A percentile compares a stretch with the other conserved stretches of the same genome.
Evolutionary conservation across 2,888 invertebrate species (phyloP).

Genomic region (Tipula lateralis): DNA sequence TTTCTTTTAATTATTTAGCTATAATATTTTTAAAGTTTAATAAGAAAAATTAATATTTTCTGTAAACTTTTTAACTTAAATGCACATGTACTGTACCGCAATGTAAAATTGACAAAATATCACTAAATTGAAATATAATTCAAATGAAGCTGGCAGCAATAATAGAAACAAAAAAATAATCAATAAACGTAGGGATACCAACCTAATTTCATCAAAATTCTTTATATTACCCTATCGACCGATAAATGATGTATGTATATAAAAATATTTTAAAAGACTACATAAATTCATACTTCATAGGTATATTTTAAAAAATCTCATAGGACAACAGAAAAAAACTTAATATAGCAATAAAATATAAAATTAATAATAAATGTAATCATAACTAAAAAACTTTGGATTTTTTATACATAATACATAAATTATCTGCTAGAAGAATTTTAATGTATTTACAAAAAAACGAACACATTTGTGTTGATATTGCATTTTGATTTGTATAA

Average conservation of each 20-base stretch:
- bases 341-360: not conserved
- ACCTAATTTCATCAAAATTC: not conserved
- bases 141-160: not conserved
- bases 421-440: not conserved
- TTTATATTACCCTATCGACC: not conserved
- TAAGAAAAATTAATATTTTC: conserved; percentile 13
- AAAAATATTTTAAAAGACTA: not conserved
- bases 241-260: not conserved
- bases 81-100: conserved; percentile 33
- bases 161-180: not conserved
- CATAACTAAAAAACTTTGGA: not conserved
- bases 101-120: conserved; percentile 29
- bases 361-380: not conserved
- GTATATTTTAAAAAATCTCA: not conserved
- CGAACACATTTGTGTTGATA: not conserved
- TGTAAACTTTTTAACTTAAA: conserved; percentile 31
- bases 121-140: conserved; percentile 25
- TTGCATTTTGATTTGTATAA: not conserved
- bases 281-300: not conserved
- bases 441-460: not conserved
- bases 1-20: not conserved
- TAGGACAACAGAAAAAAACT: not conserved
- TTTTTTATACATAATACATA: not conserved
- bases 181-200: not conserved
- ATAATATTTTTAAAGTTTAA: not conserved